phyloP scores from a whole-genome alignment of 2,797 vertebrate genomes.

The Lithobates pipiens region DNA sequence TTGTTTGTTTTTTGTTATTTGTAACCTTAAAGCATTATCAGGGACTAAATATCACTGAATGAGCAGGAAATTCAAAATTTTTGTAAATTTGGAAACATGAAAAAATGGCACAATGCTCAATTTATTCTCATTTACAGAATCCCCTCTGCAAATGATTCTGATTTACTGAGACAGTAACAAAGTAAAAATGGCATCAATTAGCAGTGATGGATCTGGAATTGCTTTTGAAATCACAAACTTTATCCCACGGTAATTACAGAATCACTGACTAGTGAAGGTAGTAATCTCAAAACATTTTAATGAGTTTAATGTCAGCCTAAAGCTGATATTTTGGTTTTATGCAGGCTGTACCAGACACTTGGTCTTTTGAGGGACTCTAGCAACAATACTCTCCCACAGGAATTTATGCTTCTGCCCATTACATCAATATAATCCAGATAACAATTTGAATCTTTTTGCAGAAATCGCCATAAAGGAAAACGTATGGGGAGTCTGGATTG shows the following conservation, averaged over 20 bases:
- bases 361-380: not conserved
- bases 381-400: too few relatives aligned
- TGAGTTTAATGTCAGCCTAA: not conserved
- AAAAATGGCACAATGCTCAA: not conserved
- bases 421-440: not conserved
- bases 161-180: not conserved
- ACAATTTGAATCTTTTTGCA: too few relatives aligned
- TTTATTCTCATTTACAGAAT: not conserved
- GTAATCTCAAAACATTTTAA: not conserved
- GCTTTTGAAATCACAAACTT: constrained; percentile 39
- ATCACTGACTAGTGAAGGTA: not conserved
- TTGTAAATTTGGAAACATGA: not conserved
- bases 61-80: not conserved
- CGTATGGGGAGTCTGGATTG: not conserved
- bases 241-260: constrained; percentile 45
- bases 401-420: too few relatives aligned
- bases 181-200: not conserved
- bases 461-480: not conserved
- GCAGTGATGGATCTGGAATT: constrained; percentile 68
- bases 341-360: not conserved
- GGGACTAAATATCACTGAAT: not conserved
- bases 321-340: not conserved
- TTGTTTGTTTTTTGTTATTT: not conserved
- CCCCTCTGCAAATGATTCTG: not conserved
- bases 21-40: not conserved